Evolutionary conservation across 2,888 invertebrate species (phyloP).

Genomic region (Pyrgus malvae): DNA sequence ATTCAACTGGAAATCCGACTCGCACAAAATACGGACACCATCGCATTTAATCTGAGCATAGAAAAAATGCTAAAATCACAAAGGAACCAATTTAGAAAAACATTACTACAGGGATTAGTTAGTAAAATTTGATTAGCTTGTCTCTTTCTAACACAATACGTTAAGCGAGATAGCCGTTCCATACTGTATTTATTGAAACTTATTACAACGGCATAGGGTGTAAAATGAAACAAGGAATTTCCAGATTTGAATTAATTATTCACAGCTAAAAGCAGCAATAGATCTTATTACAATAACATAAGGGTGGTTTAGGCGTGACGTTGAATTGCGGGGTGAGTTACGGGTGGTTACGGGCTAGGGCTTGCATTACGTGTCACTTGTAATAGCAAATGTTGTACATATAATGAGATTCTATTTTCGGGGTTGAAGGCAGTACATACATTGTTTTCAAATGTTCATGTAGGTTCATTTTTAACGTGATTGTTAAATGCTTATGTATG

Average conservation of each 20-base stretch:
- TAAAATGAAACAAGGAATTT: constrained; percentile 5
- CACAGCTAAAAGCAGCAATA: not conserved
- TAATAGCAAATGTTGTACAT: constrained; percentile 1
- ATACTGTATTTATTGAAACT: not conserved
- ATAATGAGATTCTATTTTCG: not conserved
- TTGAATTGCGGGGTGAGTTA: not conserved
- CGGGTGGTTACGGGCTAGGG: too few relatives aligned
- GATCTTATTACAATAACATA: not conserved
- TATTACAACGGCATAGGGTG: constrained; percentile 6
- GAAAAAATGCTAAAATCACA: too few relatives aligned
- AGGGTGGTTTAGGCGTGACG: not conserved
- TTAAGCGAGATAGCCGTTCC: constrained; percentile 1
- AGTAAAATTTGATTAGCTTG: not conserved
- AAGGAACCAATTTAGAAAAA: too few relatives aligned
- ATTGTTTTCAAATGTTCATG: not conserved
- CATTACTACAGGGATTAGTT: not conserved
- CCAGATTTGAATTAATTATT: constrained; percentile 18
- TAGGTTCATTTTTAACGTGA: too few relatives aligned
- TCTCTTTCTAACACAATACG: not conserved
- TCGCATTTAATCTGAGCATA: too few relatives aligned
- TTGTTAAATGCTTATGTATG: not conserved
- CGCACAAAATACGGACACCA: too few relatives aligned
- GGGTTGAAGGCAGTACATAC: not conserved
- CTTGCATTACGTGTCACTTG: constrained; percentile 7
- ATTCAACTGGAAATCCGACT: too few relatives aligned